Evolutionary conservation across 2,888 invertebrate genomes (phyloP).

Genomic region (Stegophylla sp.): DNA sequence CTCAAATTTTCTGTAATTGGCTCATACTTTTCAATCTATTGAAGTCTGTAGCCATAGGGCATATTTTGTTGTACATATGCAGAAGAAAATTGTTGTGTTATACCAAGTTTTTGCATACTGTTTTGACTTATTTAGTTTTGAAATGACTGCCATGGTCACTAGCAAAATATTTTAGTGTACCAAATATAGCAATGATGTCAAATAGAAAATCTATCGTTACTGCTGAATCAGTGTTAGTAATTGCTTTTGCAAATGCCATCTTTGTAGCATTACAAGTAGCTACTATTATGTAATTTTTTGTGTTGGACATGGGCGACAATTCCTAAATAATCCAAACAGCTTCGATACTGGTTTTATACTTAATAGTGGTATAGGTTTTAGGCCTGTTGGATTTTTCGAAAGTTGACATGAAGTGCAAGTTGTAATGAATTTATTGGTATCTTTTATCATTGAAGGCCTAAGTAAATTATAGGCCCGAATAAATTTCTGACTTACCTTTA

Average conservation of each 20-base stretch:
- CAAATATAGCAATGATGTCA: neutral
- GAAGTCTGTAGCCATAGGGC: no score
- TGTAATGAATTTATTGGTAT: no score
- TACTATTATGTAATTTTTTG: constrained; percentile 15
- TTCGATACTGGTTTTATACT: no score
- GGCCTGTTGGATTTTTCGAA: no score
- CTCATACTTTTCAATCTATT: no score
- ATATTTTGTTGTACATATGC: neutral
- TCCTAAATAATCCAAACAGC: constrained; percentile 51
- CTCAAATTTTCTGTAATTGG: no score
- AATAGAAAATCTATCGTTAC: neutral
- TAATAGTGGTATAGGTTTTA: no score
- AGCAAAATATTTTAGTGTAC: neutral
- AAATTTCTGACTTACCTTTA: no score
- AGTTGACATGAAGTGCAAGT: no score
- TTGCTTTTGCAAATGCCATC: constrained; percentile 19
- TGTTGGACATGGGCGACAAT: neutral
- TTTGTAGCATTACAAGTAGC: neutral
- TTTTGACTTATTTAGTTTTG: constrained; percentile 8
- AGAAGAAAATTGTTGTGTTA: constrained; percentile 3
- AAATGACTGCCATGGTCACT: constrained; percentile 20
- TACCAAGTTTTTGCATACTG: neutral
- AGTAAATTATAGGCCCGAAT: no score
- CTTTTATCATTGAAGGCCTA: no score
- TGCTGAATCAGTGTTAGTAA: neutral